Evolutionary conservation across 2,888 invertebrate species (phyloP).

Genomic region (Torymus texanus): DNA sequence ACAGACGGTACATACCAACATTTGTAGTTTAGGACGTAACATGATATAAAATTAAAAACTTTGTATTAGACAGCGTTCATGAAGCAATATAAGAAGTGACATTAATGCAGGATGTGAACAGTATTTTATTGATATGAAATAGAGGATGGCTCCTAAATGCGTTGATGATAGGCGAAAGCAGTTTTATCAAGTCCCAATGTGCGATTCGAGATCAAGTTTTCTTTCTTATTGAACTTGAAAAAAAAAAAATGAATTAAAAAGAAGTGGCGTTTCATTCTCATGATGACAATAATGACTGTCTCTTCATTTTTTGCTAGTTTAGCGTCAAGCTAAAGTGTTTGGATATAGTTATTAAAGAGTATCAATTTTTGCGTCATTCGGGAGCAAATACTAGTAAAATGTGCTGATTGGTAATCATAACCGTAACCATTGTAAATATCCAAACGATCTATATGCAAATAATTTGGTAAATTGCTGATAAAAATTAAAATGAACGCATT

Average conservation of each 20-base stretch:
- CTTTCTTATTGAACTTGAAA: not conserved
- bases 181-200: slow-evolving; percentile 42
- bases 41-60: slow-evolving; percentile 27
- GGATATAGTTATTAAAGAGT: slow-evolving; percentile 4
- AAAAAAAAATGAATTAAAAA: slow-evolving; percentile 20
- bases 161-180: slow-evolving; percentile 28
- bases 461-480: no score
- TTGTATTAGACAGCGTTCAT: slow-evolving; percentile 36
- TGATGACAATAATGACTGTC: slow-evolving; percentile 73
- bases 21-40: slow-evolving; percentile 11
- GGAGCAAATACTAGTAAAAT: not conserved
- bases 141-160: slow-evolving; percentile 19
- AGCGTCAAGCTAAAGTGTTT: slow-evolving; percentile 23
- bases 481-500: no score
- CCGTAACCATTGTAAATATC: slow-evolving; percentile 34
- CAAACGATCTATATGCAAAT: not conserved
- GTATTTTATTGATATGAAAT: slow-evolving; percentile 28
- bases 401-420: slow-evolving; percentile 8
- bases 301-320: slow-evolving; percentile 61
- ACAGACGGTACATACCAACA: not conserved
- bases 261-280: slow-evolving; percentile 68
- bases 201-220: slow-evolving; percentile 16
- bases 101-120: slow-evolving; percentile 20
- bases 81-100: slow-evolving; percentile 45
- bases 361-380: slow-evolving; percentile 26